Evolutionary conservation across 2,888 invertebrate genomes (phyloP).

Genomic region (Neoascia interrupta): DNA sequence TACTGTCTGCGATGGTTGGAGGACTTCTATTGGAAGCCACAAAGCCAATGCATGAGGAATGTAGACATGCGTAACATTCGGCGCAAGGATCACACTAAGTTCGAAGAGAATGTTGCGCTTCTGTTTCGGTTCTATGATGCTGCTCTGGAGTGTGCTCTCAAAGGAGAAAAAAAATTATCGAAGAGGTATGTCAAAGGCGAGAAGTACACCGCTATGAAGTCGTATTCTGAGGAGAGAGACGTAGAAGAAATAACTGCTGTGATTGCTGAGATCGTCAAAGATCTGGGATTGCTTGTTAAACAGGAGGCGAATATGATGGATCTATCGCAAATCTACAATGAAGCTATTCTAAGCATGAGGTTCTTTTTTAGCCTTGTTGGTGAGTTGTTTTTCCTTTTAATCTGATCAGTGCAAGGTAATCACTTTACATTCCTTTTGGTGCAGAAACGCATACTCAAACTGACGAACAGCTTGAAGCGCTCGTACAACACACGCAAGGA

Average conservation of each 20-base stretch:
- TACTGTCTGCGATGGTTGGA: conserved; percentile 78
- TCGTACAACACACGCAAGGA: conserved; percentile 73
- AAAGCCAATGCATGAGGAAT: conserved; percentile 73
- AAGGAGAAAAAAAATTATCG: conserved; percentile 65
- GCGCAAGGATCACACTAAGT: conserved; percentile 72
- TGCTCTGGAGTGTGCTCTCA: conserved; percentile 72
- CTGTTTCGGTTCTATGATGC: conserved; percentile 75
- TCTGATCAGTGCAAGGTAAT: not conserved
- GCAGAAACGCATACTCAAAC: conserved; percentile 48
- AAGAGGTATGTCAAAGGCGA: conserved; percentile 73
- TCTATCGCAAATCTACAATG: conserved; percentile 72
- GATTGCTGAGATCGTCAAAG: conserved; percentile 34
- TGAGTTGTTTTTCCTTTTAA: not conserved
- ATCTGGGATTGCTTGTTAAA: conserved; percentile 71
- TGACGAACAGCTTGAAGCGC: conserved; percentile 67
- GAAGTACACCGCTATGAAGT: conserved; percentile 51
- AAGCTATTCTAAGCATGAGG: conserved; percentile 74
- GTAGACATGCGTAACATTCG: conserved; percentile 73
- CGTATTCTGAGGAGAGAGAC: not conserved
- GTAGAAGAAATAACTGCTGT: not conserved
- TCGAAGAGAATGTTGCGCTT: conserved; percentile 72
- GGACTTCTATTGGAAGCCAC: conserved; percentile 76
- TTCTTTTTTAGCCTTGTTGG: conserved; percentile 74
- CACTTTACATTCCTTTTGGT: not conserved
- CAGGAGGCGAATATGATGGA: conserved; percentile 73